Evolutionary conservation across 2,797 vertebrate species (phyloP), one percentile per base, ranked within the genome.

Genomic region (Argyrosomus regius): DNA sequence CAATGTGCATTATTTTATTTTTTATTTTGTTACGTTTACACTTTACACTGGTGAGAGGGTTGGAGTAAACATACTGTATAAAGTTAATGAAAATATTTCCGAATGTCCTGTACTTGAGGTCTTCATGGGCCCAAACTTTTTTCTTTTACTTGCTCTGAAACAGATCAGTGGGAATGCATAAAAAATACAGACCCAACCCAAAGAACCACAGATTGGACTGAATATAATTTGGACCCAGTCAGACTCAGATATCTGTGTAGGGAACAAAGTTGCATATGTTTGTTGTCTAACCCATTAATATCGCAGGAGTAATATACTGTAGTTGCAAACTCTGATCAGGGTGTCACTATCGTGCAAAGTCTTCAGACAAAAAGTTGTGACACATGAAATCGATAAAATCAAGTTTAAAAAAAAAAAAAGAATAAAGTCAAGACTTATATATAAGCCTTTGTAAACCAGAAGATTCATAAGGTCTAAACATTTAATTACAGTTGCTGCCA

Each of bases 381-480:
- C 2, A 46, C 1, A 52, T 22, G 0, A 46, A 35, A 39, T 52
- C 1, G 3, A 18, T 14, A 9, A 61, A 73, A 39, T 50, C 24
- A 18, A 45, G 4, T 70, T 13, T 28, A 31, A 8, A 35, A 11
- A 45, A 26, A 39, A 35, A 22, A 39, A 52, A 9, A 46, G 7
- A 39, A 53, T 12, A 8, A 57, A 45, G 22, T 57, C 22, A 22
- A 12, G 14, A 20, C 28, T 13, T 18, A 14, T n/a, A 7, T 17
- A 22, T 14, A 28, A 28, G 31, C 17, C 9, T 10, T 24, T 59
- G 26, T 22, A 52, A 54, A 54, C 26, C 49, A 22, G 20, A 16
- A 31, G 48, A 20, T 45, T 65, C 35, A 75, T 26, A 1, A 52
- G 73, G 59, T 73, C 67, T 68, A 67, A 75, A 61, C 49, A 22